Evolutionary conservation across 2,888 invertebrate genomes (phyloP).

Genomic region (Melipona beecheii): DNA sequence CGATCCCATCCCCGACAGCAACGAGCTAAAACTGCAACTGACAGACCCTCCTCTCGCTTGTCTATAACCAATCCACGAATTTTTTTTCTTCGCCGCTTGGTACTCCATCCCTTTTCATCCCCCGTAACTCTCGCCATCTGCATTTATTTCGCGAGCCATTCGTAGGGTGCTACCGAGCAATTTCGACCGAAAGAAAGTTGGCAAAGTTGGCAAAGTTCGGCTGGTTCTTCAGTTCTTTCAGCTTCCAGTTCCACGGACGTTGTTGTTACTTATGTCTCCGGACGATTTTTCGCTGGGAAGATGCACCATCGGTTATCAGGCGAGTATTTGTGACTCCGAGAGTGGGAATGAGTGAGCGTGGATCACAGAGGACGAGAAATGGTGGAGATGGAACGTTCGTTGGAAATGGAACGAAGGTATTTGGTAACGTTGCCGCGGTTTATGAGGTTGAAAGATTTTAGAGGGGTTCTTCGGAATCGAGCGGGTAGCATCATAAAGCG

Average conservation of each 20-base stretch:
- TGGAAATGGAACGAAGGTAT: conserved; percentile 30
- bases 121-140: not conserved
- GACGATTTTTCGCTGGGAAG: conserved; percentile 60
- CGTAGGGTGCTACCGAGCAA: conserved; percentile 27
- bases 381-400: conserved; percentile 40
- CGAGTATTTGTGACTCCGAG: conserved; percentile 64
- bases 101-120: no score
- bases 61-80: conserved; percentile 64
- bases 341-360: conserved; percentile 60
- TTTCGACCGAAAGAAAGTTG: conserved; percentile 43
- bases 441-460: conserved; percentile 51
- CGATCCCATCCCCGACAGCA: conserved; percentile 26
- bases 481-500: conserved; percentile 26
- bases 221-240: not conserved
- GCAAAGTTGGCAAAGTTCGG: conserved; percentile 27
- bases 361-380: conserved; percentile 15
- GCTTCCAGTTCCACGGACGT: conserved; percentile 26
- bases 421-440: conserved; percentile 40
- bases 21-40: conserved; percentile 71
- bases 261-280: conserved; percentile 64
- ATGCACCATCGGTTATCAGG: conserved; percentile 58
- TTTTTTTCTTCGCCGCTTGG: conserved; percentile 22
- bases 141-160: not conserved
- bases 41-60: conserved; percentile 68
- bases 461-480: conserved; percentile 38